phyloP scores from a whole-genome alignment of 1,140 invertebrate genomes.

The Pissodes strobi region DNA sequence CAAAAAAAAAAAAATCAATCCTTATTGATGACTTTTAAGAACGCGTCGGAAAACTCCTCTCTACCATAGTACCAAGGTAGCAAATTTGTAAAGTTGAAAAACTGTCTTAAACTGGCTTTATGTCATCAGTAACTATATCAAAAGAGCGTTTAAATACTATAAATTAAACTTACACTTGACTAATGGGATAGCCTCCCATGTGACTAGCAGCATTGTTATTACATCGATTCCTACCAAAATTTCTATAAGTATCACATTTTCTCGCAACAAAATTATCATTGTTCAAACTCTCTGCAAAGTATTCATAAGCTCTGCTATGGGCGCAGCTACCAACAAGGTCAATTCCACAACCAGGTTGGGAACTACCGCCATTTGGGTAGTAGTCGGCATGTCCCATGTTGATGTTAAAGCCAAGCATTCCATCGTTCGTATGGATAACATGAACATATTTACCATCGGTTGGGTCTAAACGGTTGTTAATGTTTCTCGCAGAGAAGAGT shows the following conservation, averaged over 20 bases:
- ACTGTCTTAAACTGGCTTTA: too few species aligned
- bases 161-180: slow-evolving; percentile 44
- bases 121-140: background rate
- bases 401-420: slow-evolving; percentile 63
- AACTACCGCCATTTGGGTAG: slow-evolving; percentile 69
- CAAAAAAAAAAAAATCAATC: too few species aligned
- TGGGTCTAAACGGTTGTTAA: slow-evolving; percentile 62
- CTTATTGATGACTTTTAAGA: too few species aligned
- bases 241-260: slow-evolving; percentile 61
- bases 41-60: too few species aligned
- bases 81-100: too few species aligned
- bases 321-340: slow-evolving; percentile 59
- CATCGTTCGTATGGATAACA: slow-evolving; percentile 67
- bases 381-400: slow-evolving; percentile 72
- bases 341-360: slow-evolving; percentile 69
- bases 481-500: slow-evolving; percentile 57
- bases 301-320: slow-evolving; percentile 63
- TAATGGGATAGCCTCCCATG: slow-evolving; percentile 63
- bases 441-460: slow-evolving; percentile 66
- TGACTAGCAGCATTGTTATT: slow-evolving; percentile 54
- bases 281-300: slow-evolving; percentile 54
- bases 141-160: background rate
- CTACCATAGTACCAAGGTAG: too few species aligned
- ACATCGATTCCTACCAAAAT: slow-evolving; percentile 61
- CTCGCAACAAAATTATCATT: slow-evolving; percentile 55